A percentile compares a stretch with the other conserved stretches of the same genome.
These are phyloP conservation scores for Harpegnathos saltator DNA, from an alignment of 1,140 invertebrate genomes.

Conservation along the genomic window DNA sequence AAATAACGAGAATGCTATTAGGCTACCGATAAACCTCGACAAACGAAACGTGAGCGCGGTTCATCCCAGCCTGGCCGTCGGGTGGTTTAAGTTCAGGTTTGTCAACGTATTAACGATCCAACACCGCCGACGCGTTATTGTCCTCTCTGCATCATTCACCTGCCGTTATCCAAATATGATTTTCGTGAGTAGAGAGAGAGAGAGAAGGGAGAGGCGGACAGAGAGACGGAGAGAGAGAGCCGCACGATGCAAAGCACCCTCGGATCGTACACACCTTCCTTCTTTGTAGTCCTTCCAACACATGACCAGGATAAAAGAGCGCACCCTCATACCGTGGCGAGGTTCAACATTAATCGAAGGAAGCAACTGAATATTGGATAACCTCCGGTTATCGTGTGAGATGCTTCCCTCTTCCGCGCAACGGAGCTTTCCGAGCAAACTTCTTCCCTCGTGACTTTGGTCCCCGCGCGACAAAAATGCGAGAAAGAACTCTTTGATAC, in stretches of 20 bases:
- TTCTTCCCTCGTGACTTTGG: too few relatives aligned
- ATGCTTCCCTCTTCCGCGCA: background rate
- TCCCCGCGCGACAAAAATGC: too few relatives aligned
- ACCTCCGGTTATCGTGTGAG: background rate
- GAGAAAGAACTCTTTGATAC: too few relatives aligned
- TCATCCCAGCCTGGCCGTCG: background rate
- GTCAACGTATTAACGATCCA: too few relatives aligned
- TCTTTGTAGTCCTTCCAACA: constrained; percentile 11
- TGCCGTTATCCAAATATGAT: too few relatives aligned
- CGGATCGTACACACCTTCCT: background rate
- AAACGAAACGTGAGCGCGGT: constrained; percentile 3
- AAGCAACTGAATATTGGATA: background rate
- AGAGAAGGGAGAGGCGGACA: background rate
- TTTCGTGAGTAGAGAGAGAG: too few relatives aligned
- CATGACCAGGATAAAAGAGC: constrained; percentile 14
- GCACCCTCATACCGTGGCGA: background rate
- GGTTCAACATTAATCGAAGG: constrained; percentile 60
- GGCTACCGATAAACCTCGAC: background rate
- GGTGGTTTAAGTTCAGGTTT: too few relatives aligned
- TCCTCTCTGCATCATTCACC: too few relatives aligned
- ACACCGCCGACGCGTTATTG: too few relatives aligned
- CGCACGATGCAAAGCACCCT: background rate
- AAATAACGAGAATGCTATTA: background rate
- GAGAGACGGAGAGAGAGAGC: background rate
- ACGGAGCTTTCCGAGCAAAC: too few relatives aligned